Percentiles rank a stretch among this genome's conserved stretches.
These are phyloP conservation scores for Chiridota heheva DNA, from an alignment of 35 echinoderm and acorn worm genomes.

Conservation along the genomic window DNA sequence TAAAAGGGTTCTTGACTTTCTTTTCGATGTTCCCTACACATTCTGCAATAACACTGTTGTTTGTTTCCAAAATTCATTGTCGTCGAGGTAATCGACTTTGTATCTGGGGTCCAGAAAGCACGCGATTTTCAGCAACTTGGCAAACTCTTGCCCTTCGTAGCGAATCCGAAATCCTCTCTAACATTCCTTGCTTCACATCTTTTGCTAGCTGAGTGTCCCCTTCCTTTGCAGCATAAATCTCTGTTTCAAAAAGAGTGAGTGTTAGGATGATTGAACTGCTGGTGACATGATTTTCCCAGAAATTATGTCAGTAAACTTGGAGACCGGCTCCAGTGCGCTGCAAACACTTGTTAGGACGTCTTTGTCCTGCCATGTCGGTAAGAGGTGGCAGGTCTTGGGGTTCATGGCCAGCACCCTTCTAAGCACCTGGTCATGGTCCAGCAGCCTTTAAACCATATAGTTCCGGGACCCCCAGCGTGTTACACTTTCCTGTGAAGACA, in stretches of 20 bases:
- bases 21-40: no score
- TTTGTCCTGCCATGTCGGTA: constrained; percentile 18
- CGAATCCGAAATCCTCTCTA: not conserved
- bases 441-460: constrained; percentile 10
- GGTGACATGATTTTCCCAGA: constrained; percentile 18
- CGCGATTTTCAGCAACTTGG: not conserved
- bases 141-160: constrained; percentile 9
- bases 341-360: not conserved
- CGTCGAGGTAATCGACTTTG: not conserved
- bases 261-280: constrained; percentile 5
- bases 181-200: not conserved
- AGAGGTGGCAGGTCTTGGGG: not conserved
- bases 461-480: constrained; percentile 24
- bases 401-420: not conserved
- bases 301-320: constrained; percentile 31
- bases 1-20: no score
- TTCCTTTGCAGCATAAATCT: constrained; percentile 5
- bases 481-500: not conserved
- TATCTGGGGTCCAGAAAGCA: constrained; percentile 14
- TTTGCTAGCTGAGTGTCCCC: constrained; percentile 2
- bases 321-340: not conserved
- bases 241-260: constrained; percentile 12
- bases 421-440: constrained; percentile 5
- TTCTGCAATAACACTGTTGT: no score
- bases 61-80: no score